These are phyloP conservation scores for Heteromurus nitidus DNA, from an alignment of 2,888 invertebrate species.

Conservation along the genomic window DNA sequence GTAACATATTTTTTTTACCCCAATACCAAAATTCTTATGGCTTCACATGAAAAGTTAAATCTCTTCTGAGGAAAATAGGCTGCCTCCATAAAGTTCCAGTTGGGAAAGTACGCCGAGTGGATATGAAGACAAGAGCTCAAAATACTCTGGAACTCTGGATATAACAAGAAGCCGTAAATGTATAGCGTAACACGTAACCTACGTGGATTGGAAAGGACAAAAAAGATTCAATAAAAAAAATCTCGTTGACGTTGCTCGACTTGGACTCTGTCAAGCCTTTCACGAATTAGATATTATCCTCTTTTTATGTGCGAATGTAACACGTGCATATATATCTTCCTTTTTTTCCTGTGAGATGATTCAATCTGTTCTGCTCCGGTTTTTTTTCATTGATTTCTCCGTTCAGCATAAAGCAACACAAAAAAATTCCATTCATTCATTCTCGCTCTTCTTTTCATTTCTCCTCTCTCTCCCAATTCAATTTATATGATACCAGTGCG, in stretches of 20 bases:
- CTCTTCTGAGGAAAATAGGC: too few species aligned
- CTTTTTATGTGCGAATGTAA: neutral
- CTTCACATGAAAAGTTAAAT: conserved; percentile 41
- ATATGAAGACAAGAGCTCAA: too few species aligned
- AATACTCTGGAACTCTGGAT: too few species aligned
- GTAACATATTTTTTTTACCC: neutral
- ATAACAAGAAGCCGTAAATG: too few species aligned
- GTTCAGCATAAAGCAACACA: too few species aligned
- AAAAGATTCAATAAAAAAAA: conserved; percentile 1
- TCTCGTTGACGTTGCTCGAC: neutral
- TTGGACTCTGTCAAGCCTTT: conserved; percentile 11
- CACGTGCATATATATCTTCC: too few species aligned
- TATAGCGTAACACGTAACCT: too few species aligned
- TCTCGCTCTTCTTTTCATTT: neutral
- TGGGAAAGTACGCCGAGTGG: too few species aligned
- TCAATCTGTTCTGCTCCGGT: conserved; percentile 8
- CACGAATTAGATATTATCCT: conserved; percentile 17
- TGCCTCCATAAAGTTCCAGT: too few species aligned
- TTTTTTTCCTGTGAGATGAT: conserved; percentile 17
- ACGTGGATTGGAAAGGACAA: too few species aligned
- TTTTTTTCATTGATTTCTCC: conserved; percentile 10
- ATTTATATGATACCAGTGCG: neutral
- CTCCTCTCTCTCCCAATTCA: neutral
- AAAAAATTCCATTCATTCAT: conserved; percentile 16
- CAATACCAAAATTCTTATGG: neutral